phyloP scores from a whole-genome alignment of 2,113 vertebrate genomes.

The Cyanoliseus patagonus region DNA sequence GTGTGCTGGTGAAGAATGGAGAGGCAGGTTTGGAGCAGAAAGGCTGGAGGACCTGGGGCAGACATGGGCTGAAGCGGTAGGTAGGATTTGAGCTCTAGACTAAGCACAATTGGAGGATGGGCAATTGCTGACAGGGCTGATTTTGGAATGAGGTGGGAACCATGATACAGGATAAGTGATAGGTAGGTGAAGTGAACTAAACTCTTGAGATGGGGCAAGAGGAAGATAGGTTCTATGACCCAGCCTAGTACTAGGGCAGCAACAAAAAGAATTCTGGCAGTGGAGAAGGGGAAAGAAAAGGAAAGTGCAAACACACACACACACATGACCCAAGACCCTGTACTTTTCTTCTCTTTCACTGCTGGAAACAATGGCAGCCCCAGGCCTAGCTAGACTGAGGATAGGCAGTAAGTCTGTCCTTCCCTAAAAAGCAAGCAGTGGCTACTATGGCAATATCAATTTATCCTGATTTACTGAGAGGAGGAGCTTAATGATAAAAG shows the following conservation, averaged over 20 bases:
- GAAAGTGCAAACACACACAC: neutral
- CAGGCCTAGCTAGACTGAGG: neutral
- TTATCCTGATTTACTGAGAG: neutral
- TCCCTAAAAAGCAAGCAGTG: neutral
- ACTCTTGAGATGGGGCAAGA: rapidly evolving
- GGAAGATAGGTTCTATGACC: rapidly evolving
- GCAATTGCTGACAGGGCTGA: neutral
- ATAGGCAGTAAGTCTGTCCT: neutral
- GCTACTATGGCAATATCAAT: neutral
- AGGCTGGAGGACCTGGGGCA: neutral
- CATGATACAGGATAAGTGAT: neutral
- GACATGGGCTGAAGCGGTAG: neutral
- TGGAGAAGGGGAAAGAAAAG: neutral
- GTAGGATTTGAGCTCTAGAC: neutral
- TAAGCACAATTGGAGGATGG: neutral
- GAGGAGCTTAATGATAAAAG: constrained; percentile 33
- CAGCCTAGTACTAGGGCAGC: neutral
- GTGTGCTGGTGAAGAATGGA: neutral
- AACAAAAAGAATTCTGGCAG: neutral
- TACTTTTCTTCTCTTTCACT: neutral
- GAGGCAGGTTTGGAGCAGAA: neutral
- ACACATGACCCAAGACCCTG: neutral
- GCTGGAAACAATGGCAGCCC: neutral
- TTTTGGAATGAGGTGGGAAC: neutral
- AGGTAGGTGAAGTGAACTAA: neutral